Conservation (phyloP, 2,888 invertebrate genomes). For the Epirrita christyi region DNA sequence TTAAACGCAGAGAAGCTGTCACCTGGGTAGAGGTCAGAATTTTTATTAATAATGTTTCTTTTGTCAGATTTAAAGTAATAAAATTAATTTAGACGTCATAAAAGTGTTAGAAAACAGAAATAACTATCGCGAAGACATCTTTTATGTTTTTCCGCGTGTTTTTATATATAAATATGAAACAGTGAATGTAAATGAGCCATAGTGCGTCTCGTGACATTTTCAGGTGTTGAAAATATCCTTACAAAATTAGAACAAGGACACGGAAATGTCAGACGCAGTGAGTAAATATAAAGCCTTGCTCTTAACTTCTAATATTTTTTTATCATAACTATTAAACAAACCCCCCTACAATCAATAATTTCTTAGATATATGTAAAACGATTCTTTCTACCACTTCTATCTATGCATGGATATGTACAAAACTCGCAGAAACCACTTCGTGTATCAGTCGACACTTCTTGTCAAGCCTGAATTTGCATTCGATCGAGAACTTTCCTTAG, state of each 20-base stretch:
- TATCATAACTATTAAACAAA: no score
- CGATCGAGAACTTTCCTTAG: constrained; percentile 9
- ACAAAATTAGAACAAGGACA: constrained; percentile 12
- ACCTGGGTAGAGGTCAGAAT: constrained; percentile 28
- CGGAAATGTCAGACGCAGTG: not conserved
- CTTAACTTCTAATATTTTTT: no score
- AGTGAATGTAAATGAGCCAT: constrained; percentile 16
- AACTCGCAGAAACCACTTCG: no score
- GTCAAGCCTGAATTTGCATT: not conserved
- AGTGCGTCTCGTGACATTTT: constrained; percentile 1
- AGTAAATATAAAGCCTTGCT: no score
- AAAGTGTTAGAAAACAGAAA: constrained; percentile 18
- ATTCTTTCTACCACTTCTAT: no score
- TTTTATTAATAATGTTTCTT: constrained; percentile 28
- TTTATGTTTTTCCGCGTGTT: constrained; percentile 21
- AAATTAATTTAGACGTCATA: constrained; percentile 28
- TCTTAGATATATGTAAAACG: no score
- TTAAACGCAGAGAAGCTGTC: constrained; percentile 30
- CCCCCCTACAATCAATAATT: no score
- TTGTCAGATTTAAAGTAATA: constrained; percentile 27
- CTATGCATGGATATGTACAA: no score
- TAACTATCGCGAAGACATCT: constrained; percentile 18
- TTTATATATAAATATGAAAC: constrained; percentile 10
- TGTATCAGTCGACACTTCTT: not conserved
- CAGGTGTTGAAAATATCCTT: not conserved